phyloP scores from a whole-genome alignment of 2,888 invertebrate species.

The Plusia festucae region DNA sequence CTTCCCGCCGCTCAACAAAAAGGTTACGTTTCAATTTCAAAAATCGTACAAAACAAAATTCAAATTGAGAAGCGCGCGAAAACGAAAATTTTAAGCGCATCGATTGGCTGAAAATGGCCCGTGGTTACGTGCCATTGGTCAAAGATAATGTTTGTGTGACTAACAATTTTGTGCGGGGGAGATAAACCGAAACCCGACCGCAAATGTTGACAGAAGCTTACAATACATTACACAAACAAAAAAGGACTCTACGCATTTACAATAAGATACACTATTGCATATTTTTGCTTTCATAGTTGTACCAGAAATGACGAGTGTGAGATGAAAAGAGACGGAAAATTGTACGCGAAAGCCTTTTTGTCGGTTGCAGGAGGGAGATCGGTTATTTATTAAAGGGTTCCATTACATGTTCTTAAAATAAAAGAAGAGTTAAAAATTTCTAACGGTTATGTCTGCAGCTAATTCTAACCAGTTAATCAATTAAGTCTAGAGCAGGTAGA shows the following conservation, averaged over 20 bases:
- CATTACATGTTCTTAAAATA: constrained; percentile 46
- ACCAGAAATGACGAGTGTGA: constrained; percentile 66
- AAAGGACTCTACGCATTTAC: constrained; percentile 52
- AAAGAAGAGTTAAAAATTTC: constrained; percentile 18
- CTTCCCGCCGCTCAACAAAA: constrained; percentile 35
- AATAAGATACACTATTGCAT: constrained; percentile 37
- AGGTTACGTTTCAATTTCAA: constrained; percentile 44
- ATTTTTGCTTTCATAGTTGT: constrained; percentile 54
- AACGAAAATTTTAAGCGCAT: constrained; percentile 71
- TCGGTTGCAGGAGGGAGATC: constrained; percentile 66
- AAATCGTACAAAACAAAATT: constrained; percentile 69
- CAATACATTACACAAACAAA: constrained; percentile 50
- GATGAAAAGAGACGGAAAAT: constrained; percentile 74
- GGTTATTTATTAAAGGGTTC: constrained; percentile 61
- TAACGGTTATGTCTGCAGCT: constrained; percentile 10
- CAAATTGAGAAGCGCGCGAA: constrained; percentile 74
- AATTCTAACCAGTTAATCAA: not conserved
- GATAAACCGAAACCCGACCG: constrained; percentile 84
- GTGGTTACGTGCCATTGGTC: constrained; percentile 85
- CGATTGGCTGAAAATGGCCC: constrained; percentile 83
- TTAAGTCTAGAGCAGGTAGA: not conserved
- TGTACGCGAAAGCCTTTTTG: constrained; percentile 62
- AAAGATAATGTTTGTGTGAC: constrained; percentile 87
- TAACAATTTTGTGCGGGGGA: constrained; percentile 85
- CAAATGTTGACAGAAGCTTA: constrained; percentile 83